Evolutionary conservation across 1,140 invertebrate species (phyloP).

Genomic region (Pygmarrhopalites habei): DNA sequence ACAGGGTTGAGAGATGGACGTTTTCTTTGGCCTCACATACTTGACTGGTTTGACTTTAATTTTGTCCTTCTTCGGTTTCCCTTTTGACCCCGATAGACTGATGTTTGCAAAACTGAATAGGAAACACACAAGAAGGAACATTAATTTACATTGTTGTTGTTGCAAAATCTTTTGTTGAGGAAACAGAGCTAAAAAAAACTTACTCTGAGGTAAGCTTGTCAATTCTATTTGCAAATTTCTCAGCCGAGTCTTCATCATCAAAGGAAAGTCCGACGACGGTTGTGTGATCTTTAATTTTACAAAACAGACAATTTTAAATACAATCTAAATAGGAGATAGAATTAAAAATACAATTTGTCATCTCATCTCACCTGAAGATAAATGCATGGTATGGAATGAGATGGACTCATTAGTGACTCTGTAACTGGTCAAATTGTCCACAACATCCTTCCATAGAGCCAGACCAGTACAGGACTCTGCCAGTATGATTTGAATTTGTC

Average conservation of each 20-base stretch:
- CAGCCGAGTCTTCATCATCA: constrained; percentile 64
- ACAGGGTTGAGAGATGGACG: constrained; percentile 76
- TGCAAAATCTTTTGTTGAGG: too few species aligned
- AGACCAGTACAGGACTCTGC: constrained; percentile 78
- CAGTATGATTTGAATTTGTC: constrained; percentile 65
- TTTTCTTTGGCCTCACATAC: constrained; percentile 58
- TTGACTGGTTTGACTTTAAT: constrained; percentile 41
- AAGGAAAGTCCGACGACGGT: constrained; percentile 63
- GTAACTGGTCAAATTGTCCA: constrained; percentile 57
- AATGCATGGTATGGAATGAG: constrained; percentile 75
- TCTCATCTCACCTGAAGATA: too few species aligned
- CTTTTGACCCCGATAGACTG: constrained; percentile 60
- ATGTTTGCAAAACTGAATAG: constrained; percentile 78
- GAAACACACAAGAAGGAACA: too few species aligned
- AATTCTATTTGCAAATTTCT: constrained; percentile 61
- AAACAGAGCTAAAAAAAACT: too few species aligned
- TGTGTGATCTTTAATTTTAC: too few species aligned
- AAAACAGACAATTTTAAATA: too few species aligned
- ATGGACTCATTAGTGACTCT: constrained; percentile 50
- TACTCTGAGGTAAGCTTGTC: constrained; percentile 64
- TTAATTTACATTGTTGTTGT: too few species aligned
- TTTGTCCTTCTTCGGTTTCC: constrained; percentile 54
- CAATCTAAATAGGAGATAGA: too few species aligned
- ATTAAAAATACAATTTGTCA: too few species aligned
- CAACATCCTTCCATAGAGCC: constrained; percentile 74